Base-by-base conservation (phyloP, 2,113 vertebrate species). In the Scomber scombrus region DNA sequence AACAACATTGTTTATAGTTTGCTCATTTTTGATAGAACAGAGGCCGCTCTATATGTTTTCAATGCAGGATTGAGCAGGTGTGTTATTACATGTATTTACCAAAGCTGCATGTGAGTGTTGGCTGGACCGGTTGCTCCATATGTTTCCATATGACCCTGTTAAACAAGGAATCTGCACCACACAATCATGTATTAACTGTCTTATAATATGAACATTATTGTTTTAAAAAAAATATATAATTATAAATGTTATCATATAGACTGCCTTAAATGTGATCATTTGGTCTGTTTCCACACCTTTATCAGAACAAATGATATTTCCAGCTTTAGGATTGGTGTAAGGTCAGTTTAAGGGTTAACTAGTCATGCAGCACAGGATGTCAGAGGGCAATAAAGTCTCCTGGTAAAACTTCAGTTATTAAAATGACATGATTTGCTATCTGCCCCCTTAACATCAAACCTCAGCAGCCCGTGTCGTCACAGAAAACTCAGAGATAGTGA, bases 1-100 rank as follows among this genome's bases (percentile, higher is more conserved):
- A 90, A 87, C 75, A 60, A 2, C 57, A 75, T 82, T 78, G 56
- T 73, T 57, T 71, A 15, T 34, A 4, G 23, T 75, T 31, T 50
- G 4, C 66, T 88, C 43, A 55, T 86, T 84, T 40, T 49, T 60
- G 46, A 56, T 34, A 0, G 26, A 18, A 71, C 15, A 4, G 23
- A 50, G 16, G n/a, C 9, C 5, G 57, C 31, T 46, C 1, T 29
- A n/a, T 29, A 11, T 1, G 19, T 45, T 15, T 56, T 12, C 5
- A 54, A 71, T 43, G 0, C 19, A 16, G 4, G 26, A n/a, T n/a
- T 13, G 16, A 67, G 49, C 26, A 14, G 9, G 2, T 19, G 18
- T 51, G 1, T 12, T 50, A 51, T 50, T 40, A 40, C 9, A 40
- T 40, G 8, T 40, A 40, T 40, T 40, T 40, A 40, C 34, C 46